Conservation (phyloP, 2,888 invertebrate species). For the Nemoura dubitans region DNA sequence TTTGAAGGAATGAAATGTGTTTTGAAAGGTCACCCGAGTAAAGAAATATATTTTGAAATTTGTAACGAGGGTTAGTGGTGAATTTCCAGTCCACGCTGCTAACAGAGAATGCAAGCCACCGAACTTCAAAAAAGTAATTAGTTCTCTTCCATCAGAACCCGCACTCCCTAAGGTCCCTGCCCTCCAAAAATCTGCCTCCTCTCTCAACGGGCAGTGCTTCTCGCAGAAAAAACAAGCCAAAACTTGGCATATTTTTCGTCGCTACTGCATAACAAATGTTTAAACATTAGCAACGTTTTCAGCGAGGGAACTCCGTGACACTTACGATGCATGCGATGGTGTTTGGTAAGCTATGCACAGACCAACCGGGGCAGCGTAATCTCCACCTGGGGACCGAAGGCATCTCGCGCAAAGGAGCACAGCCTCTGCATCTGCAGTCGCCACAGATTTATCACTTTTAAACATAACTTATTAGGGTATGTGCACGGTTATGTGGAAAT, state of each 20-base stretch:
- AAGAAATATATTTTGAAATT: too few relatives aligned
- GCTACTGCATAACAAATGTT: not conserved
- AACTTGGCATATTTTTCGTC: not conserved
- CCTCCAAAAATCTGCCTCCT: not conserved
- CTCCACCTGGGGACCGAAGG: not conserved
- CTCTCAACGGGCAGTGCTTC: too few relatives aligned
- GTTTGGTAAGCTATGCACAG: not conserved
- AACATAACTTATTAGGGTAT: not conserved
- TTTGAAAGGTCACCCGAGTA: too few relatives aligned
- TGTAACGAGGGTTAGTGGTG: too few relatives aligned
- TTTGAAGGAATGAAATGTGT: too few relatives aligned
- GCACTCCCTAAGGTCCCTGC: too few relatives aligned
- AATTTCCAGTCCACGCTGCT: too few relatives aligned
- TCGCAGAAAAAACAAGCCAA: not conserved
- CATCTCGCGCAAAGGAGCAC: not conserved
- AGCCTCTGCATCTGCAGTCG: not conserved
- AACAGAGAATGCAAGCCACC: too few relatives aligned
- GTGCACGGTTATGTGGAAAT: not conserved
- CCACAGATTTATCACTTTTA: not conserved
- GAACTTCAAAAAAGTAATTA: too few relatives aligned
- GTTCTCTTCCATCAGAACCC: too few relatives aligned
- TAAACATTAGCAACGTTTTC: not conserved
- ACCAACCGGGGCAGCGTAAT: not conserved
- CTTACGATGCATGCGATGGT: not conserved
- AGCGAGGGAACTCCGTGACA: not conserved